These are phyloP conservation scores for Pampus argenteus DNA, from an alignment of 2,797 vertebrate genomes.

Conservation along the genomic window DNA sequence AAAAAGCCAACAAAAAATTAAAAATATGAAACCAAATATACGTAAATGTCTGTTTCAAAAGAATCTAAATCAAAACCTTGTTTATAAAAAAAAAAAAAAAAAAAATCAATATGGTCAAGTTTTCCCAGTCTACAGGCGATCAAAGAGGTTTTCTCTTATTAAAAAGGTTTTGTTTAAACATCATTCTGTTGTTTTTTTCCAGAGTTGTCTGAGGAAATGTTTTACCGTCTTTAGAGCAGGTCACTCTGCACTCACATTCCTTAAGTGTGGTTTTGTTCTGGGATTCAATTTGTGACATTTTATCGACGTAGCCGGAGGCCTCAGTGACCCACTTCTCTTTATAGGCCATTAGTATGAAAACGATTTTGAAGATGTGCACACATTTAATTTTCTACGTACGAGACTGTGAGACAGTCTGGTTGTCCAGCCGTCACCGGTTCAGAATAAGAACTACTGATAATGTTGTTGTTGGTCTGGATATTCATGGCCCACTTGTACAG, in stretches of 20 bases:
- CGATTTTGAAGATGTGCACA: constrained; percentile 43
- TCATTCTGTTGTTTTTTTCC: background rate
- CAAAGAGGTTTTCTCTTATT: background rate
- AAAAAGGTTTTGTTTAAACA: background rate
- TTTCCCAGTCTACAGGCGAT: too few species aligned
- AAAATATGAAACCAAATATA: too few species aligned
- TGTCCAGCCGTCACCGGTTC: background rate
- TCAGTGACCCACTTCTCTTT: constrained; percentile 61
- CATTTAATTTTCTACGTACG: constrained; percentile 26
- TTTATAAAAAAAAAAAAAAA: too few species aligned
- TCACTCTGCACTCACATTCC: constrained; percentile 26
- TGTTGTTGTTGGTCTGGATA: background rate
- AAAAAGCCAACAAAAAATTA: too few species aligned
- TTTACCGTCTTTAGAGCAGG: constrained; percentile 2
- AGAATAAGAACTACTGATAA: background rate
- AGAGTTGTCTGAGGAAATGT: background rate
- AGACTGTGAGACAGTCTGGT: constrained; percentile 13
- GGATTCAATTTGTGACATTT: constrained; percentile 54
- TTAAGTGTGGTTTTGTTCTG: constrained; percentile 44
- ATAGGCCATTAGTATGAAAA: constrained; percentile 55
- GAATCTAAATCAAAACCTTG: too few species aligned
- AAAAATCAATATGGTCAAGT: too few species aligned
- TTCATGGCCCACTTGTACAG: background rate
- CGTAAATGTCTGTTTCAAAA: too few species aligned
- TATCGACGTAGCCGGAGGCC: constrained; percentile 56